These are phyloP conservation scores for Drosophila parvula DNA, from an alignment of 1,140 invertebrate species.

Conservation along the genomic window DNA sequence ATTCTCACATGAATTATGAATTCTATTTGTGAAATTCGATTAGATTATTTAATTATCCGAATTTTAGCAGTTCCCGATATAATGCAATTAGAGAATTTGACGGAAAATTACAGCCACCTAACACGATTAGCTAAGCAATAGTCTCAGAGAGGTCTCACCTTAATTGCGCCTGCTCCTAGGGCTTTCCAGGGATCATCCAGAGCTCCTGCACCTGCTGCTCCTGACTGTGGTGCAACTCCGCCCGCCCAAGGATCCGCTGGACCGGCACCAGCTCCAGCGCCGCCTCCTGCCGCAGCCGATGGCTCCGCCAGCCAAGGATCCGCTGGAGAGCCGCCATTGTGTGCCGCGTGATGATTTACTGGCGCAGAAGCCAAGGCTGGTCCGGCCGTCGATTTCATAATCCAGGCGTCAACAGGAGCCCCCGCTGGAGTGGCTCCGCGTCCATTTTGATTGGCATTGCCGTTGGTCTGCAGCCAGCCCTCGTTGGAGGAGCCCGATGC, in stretches of 20 bases:
- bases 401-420: slow-evolving; percentile 64
- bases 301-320: slow-evolving; percentile 87
- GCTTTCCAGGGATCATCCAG: slow-evolving; percentile 81
- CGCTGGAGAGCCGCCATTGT: slow-evolving; percentile 68
- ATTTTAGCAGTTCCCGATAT: background rate
- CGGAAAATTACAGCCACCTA: background rate
- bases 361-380: slow-evolving; percentile 51
- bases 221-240: slow-evolving; percentile 75
- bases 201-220: slow-evolving; percentile 84
- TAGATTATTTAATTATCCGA: background rate
- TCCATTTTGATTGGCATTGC: slow-evolving; percentile 71
- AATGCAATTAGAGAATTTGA: background rate
- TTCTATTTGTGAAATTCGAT: background rate
- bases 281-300: slow-evolving; percentile 28
- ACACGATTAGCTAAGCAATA: background rate
- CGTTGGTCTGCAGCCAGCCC: slow-evolving; percentile 81
- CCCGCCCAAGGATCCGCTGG: slow-evolving; percentile 78
- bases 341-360: slow-evolving; percentile 49
- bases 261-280: background rate
- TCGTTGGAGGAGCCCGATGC: slow-evolving; percentile 81
- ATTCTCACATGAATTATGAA: background rate
- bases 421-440: slow-evolving; percentile 51
- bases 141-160: slow-evolving; percentile 48
- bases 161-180: slow-evolving; percentile 54
- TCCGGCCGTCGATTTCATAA: slow-evolving; percentile 60